A percentile compares a stretch with the other conserved stretches of the same genome.
These are phyloP conservation scores for Entomobrya multifasciata DNA, from an alignment of 2,888 invertebrate genomes.

Conservation along the genomic window DNA sequence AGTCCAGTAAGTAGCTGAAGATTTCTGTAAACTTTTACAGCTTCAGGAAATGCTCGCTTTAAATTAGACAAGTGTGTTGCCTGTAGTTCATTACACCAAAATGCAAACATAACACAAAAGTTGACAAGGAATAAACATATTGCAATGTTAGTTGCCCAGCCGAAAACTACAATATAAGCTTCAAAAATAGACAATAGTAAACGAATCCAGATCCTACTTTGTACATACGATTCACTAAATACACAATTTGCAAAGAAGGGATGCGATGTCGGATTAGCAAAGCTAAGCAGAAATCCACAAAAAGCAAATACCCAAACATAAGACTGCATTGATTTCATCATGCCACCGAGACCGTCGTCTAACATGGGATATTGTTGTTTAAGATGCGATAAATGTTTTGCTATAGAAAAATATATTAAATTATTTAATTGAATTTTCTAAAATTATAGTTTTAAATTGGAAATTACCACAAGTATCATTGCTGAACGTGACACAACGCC, in stretches of 20 bases:
- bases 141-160: conserved; percentile 28
- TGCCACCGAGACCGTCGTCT: conserved; percentile 23
- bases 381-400: not conserved
- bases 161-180: conserved; percentile 37
- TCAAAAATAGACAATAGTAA: conserved; percentile 20
- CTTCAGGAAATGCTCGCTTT: not conserved
- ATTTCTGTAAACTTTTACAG: conserved; percentile 1
- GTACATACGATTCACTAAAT: not conserved
- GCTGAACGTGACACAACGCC: conserved; percentile 4
- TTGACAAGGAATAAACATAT: not conserved
- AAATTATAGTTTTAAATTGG: not conserved
- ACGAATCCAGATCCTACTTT: not conserved
- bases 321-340: not conserved
- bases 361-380: conserved; percentile 18
- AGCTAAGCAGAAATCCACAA: conserved; percentile 28
- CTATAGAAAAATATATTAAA: not conserved
- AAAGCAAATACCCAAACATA: conserved; percentile 4
- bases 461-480: not conserved
- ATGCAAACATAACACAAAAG: conserved; percentile 35
- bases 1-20: conserved; percentile 3
- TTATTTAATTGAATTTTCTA: not conserved
- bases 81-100: conserved; percentile 41
- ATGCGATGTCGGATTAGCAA: not conserved
- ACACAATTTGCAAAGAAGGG: conserved; percentile 45
- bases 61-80: not conserved